Percentiles rank a stretch among this genome's conserved stretches.
These are phyloP conservation scores for Camelus bactrianus DNA, from an alignment of 2,113 vertebrate species.

Conservation along the genomic window DNA sequence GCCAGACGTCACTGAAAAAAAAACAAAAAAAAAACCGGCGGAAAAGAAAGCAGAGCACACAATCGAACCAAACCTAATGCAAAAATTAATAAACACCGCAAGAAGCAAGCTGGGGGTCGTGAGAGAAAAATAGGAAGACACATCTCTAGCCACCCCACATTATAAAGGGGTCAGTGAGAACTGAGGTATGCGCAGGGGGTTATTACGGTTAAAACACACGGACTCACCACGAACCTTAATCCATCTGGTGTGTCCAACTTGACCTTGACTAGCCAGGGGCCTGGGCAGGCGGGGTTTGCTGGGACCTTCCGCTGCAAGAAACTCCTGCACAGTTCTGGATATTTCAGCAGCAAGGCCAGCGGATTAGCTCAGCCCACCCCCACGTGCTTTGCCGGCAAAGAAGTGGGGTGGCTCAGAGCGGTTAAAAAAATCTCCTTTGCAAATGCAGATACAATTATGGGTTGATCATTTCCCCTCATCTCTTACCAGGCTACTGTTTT, in stretches of 20 bases:
- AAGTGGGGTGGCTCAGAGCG: slow-evolving; percentile 74
- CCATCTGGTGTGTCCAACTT: background rate
- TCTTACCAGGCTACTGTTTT: background rate
- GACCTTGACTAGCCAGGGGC: background rate
- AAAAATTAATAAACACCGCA: background rate
- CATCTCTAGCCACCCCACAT: background rate
- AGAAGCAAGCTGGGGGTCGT: background rate
- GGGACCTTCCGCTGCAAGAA: slow-evolving; percentile 22
- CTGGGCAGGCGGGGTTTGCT: slow-evolving; percentile 45
- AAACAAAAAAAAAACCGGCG: background rate
- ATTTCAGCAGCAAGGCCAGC: slow-evolving; percentile 79
- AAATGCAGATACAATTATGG: slow-evolving; percentile 75
- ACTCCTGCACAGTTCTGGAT: slow-evolving; percentile 61
- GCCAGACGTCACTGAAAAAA: slow-evolving; percentile 65
- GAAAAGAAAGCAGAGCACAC: background rate
- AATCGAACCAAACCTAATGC: background rate
- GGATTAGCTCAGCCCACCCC: slow-evolving; percentile 75
- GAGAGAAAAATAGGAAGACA: background rate
- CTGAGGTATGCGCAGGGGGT: background rate
- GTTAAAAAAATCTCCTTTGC: slow-evolving; percentile 78
- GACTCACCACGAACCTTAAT: background rate
- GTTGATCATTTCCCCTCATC: slow-evolving; percentile 16
- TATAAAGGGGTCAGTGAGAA: background rate
- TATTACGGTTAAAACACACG: background rate
- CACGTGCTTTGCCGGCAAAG: slow-evolving; percentile 79